Percentiles rank a stretch among this genome's conserved stretches.
Conservation (phyloP, 2,888 invertebrate species). For the Nephrotoma appendiculata region DNA sequence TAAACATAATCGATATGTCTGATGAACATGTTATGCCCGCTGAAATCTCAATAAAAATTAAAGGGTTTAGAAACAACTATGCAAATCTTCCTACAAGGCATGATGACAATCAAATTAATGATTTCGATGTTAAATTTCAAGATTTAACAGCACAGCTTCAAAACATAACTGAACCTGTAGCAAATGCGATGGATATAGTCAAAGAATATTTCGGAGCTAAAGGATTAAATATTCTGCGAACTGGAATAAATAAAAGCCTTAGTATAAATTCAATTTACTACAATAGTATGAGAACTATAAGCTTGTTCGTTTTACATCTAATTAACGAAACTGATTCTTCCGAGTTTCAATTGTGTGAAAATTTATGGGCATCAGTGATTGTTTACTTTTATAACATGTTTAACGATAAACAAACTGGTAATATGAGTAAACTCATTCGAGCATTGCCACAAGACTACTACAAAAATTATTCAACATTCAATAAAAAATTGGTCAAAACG, state of each 20-base stretch:
- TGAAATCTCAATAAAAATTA: not conserved
- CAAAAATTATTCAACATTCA: conserved; percentile 8
- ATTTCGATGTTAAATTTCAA: not conserved
- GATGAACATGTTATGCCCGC: not conserved
- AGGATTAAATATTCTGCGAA: conserved; percentile 4
- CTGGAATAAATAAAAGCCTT: not conserved
- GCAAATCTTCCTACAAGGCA: not conserved
- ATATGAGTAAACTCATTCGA: not conserved
- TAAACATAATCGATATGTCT: not conserved
- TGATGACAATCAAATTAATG: not conserved
- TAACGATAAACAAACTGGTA: not conserved
- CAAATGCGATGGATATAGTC: conserved; percentile 9
- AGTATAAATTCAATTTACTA: conserved; percentile 8
- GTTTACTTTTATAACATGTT: not conserved
- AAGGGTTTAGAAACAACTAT: not conserved
- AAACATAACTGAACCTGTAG: not conserved
- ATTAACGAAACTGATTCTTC: not conserved
- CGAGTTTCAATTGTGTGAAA: not conserved
- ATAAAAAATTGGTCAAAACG: not conserved
- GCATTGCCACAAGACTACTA: conserved; percentile 4
- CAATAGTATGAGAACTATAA: conserved; percentile 7
- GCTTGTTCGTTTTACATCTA: not conserved
- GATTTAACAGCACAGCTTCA: not conserved
- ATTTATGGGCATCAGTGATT: not conserved
- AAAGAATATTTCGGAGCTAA: conserved; percentile 14